Conservation (phyloP, 2,888 invertebrate species). For the Hedychridium roseum region DNA sequence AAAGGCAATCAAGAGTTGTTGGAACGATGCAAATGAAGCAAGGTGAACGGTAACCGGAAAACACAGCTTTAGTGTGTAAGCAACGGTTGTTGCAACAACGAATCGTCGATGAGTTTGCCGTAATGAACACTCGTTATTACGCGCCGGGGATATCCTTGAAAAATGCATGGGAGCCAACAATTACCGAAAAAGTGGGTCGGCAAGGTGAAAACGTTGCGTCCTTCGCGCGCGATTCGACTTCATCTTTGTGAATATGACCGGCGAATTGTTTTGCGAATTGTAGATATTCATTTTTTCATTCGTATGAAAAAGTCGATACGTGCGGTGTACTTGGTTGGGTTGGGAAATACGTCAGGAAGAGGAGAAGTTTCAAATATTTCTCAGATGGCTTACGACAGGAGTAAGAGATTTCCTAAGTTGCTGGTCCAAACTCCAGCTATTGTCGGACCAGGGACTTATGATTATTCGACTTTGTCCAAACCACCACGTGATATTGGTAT, state of each 20-base stretch:
- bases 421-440: constrained; percentile 23
- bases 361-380: constrained; percentile 1
- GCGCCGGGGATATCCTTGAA: constrained; percentile 7
- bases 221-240: constrained; percentile 9
- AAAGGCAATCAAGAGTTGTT: too few species aligned
- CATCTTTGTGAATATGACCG: constrained; percentile 12
- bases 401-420: constrained; percentile 33
- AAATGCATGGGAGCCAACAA: constrained; percentile 18
- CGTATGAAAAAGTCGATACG: too few species aligned
- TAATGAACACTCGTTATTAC: constrained; percentile 21
- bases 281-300: too few species aligned
- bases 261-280: constrained; percentile 13
- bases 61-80: too few species aligned
- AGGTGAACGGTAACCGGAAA: not conserved
- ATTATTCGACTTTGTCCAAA: constrained; percentile 20
- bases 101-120: constrained; percentile 17
- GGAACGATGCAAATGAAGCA: not conserved
- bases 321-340: too few species aligned
- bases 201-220: constrained; percentile 22
- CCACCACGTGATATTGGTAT: constrained; percentile 32
- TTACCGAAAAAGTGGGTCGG: constrained; percentile 19
- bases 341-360: constrained; percentile 20
- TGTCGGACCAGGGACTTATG: constrained; percentile 42
- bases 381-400: constrained; percentile 35
- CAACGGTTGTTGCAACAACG: constrained; percentile 10